A percentile compares a stretch with the other conserved stretches of the same genome.
Conservation (phyloP, 37 sponge, comb jelly and placozoan genomes). For the Mnemiopsis leidyi region DNA sequence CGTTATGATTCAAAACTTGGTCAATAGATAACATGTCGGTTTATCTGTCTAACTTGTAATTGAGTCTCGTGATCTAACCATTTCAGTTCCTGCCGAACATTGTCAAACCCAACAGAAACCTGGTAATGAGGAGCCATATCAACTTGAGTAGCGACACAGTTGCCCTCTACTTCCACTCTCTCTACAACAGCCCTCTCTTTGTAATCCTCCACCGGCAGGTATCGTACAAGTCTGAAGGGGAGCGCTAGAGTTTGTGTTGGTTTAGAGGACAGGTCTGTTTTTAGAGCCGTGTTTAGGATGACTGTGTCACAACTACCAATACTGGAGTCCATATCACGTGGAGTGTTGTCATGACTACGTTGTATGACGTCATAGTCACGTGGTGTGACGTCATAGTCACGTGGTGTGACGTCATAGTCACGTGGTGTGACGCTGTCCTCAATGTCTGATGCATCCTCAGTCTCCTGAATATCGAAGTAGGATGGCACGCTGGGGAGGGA, state of each 20-base stretch:
- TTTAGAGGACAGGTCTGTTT: neutral
- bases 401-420: neutral
- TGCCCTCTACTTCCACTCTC: neutral
- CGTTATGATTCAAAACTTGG: too few species aligned
- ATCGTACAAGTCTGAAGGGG: neutral
- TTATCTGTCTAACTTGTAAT: neutral
- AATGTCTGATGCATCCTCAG: neutral
- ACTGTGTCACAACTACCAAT: neutral
- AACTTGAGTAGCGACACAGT: neutral
- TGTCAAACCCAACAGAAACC: neutral
- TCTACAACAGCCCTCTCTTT: neutral
- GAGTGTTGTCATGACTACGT: too few species aligned
- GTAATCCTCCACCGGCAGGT: neutral
- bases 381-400: neutral
- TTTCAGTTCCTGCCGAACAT: conserved; percentile 4
- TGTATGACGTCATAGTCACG: conserved; percentile 1
- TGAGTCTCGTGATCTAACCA: neutral
- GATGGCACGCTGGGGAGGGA: neutral
- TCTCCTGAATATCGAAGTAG: neutral
- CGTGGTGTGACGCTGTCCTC: neutral
- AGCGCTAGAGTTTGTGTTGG: neutral
- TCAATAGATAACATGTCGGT: neutral
- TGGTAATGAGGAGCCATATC: neutral
- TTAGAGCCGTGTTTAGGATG: neutral
- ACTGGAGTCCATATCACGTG: neutral